Evolutionary conservation across 2,888 invertebrate species (phyloP).

Genomic region (Aphidius colemani): DNA sequence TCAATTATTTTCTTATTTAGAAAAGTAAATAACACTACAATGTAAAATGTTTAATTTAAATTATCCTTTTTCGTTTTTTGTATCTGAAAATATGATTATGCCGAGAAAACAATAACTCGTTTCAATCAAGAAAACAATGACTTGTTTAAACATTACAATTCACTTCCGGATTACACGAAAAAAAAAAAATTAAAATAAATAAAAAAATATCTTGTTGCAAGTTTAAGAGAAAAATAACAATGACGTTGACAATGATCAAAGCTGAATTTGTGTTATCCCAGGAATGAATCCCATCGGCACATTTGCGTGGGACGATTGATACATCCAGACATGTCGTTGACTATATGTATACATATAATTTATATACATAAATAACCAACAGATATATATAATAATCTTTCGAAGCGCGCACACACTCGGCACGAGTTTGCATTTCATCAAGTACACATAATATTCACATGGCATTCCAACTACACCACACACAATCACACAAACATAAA

Average conservation of each 20-base stretch:
- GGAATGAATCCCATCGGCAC: conserved; percentile 18
- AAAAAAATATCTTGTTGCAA: conserved; percentile 1
- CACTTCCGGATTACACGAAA: conserved; percentile 37
- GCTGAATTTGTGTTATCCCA: conserved; percentile 8
- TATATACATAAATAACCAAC: conserved; percentile 7
- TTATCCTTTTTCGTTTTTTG: too few species aligned
- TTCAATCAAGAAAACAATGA: conserved; percentile 25
- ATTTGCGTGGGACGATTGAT: conserved; percentile 29
- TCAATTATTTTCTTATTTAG: too few species aligned
- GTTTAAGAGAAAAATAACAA: conserved; percentile 1
- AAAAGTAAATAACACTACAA: not conserved
- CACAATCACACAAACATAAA: too few species aligned
- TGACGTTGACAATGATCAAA: conserved; percentile 22
- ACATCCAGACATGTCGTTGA: conserved; percentile 23
- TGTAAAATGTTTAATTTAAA: not conserved
- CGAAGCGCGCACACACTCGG: conserved; percentile 6
- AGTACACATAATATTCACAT: conserved; percentile 13
- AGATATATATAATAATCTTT: conserved; percentile 13
- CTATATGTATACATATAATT: conserved; percentile 6
- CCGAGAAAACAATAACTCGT: conserved; percentile 33
- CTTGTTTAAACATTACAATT: conserved; percentile 32
- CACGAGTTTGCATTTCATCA: conserved; percentile 20
- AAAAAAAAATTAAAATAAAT: not conserved
- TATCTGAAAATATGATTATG: conserved; percentile 1
- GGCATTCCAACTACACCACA: conserved; percentile 7